Evolutionary conservation across 2,797 vertebrate species (phyloP), one percentile per base, ranked within the genome.

Genomic region (Gallinago nigripennis): DNA sequence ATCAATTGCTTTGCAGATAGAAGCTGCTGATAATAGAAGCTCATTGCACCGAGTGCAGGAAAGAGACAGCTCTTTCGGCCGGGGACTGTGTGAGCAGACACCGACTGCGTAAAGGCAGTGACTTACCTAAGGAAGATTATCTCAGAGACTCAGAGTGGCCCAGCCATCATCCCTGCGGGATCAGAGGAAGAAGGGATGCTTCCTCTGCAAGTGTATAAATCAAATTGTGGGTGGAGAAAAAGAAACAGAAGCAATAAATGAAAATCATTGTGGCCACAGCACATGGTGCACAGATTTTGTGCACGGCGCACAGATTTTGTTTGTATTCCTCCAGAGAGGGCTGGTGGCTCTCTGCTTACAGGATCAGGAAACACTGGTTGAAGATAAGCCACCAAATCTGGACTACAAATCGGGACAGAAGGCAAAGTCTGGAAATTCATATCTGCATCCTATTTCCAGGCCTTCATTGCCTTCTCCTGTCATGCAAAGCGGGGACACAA

Each of bases 201-300:
- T 37, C 48, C 89, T 64, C 78, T 85, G 89, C 9, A 8, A 65
- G 50, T 3, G 33, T n/a, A 11, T 12, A 6, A 27, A 63, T 16
- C 43, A 16, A 56, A 23, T 1, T 23, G 66, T 46, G 89, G 78
- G 60, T 66, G 89, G 84, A 90, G 35, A 54, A 66, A 46, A 63
- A 30, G 77, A 17, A 86, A 69, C 11, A 68, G 92, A 58, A 79
- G 84, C 86, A 33, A 16, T 8, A 25, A 35, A 27, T 30, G 84
- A 56, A 64, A 82, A 73, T 73, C 43, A 31, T 0, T 2, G 81
- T n/a, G 81, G 83, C 46, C 81, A 31, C 24, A 63, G 91, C 51
- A 63, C 91, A 57, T 20, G 48, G 43, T 2, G n/a, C 88, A 75
- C 76, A 94, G 85, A 71, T 89, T 90, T 86, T 58, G 71, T 75